These are phyloP conservation scores for Decapterus maruadsi DNA, from an alignment of 2,797 vertebrate genomes.

Conservation along the genomic window DNA sequence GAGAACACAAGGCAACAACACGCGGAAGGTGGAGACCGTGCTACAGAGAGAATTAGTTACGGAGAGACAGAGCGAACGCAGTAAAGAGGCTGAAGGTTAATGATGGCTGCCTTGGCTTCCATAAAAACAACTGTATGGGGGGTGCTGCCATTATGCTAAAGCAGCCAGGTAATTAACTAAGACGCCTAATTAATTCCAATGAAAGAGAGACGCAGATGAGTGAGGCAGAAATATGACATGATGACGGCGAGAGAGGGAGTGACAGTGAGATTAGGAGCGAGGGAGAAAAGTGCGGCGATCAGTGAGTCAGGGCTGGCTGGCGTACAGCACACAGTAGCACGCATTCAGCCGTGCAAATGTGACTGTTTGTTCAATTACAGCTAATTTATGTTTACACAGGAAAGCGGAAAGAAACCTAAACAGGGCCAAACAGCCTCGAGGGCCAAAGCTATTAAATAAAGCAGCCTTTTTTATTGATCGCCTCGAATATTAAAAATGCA, in stretches of 20 bases:
- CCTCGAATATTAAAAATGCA: conserved; percentile 76
- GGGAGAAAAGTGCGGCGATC: conserved; percentile 40
- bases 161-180: conserved; percentile 70
- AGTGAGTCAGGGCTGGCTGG: conserved; percentile 45
- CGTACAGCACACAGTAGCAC: conserved; percentile 25
- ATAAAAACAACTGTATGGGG: conserved; percentile 38
- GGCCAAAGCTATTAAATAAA: conserved; percentile 77
- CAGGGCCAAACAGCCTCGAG: conserved; percentile 70
- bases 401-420: conserved; percentile 69
- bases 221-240: conserved; percentile 51
- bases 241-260: conserved; percentile 45
- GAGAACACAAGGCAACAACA: conserved; percentile 8
- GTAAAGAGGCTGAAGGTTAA: conserved; percentile 52
- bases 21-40: conserved; percentile 1
- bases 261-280: conserved; percentile 42
- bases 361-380: conserved; percentile 74
- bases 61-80: conserved; percentile 8
- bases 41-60: conserved; percentile 18
- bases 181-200: conserved; percentile 69
- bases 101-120: conserved; percentile 41
- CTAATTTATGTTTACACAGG: conserved; percentile 79
- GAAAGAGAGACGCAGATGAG: conserved; percentile 52
- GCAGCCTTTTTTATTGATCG: conserved; percentile 74
- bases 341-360: conserved; percentile 65
- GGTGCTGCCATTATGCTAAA: conserved; percentile 60